Percentiles rank a stretch among this genome's conserved stretches.
These are phyloP conservation scores for Panurus biarmicus DNA, from an alignment of 2,113 vertebrate species.

Conservation along the genomic window DNA sequence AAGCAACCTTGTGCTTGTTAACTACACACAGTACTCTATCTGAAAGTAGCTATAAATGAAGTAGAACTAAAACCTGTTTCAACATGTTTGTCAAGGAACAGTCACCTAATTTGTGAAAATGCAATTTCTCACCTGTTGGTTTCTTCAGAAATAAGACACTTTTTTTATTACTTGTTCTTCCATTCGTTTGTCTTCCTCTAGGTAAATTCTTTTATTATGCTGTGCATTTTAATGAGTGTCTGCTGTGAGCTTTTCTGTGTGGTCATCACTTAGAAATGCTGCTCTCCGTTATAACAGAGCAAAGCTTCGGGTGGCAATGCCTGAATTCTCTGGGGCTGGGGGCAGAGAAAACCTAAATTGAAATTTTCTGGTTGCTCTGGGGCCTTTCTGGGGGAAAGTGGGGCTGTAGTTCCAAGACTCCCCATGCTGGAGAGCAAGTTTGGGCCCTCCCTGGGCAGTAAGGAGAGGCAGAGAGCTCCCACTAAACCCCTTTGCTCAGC, in stretches of 20 bases:
- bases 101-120: neutral
- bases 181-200: neutral
- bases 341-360: neutral
- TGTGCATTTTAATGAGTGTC: neutral
- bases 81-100: neutral
- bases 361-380: neutral
- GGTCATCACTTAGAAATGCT: neutral
- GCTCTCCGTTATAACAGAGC: neutral
- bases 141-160: neutral
- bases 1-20: neutral
- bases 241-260: neutral
- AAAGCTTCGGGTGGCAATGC: neutral
- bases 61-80: neutral
- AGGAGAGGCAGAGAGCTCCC: neutral
- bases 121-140: neutral
- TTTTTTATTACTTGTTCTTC: neutral
- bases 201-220: neutral
- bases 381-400: neutral
- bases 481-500: neutral
- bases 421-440: too few species aligned
- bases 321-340: neutral
- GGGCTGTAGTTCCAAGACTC: rapidly evolving
- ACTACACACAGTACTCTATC: neutral
- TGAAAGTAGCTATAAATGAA: neutral
- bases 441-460: neutral